Evolutionary conservation across 2,888 invertebrate species (phyloP), one percentile per base, ranked within the genome.

Genomic region (Synanthedon vespiformis): DNA sequence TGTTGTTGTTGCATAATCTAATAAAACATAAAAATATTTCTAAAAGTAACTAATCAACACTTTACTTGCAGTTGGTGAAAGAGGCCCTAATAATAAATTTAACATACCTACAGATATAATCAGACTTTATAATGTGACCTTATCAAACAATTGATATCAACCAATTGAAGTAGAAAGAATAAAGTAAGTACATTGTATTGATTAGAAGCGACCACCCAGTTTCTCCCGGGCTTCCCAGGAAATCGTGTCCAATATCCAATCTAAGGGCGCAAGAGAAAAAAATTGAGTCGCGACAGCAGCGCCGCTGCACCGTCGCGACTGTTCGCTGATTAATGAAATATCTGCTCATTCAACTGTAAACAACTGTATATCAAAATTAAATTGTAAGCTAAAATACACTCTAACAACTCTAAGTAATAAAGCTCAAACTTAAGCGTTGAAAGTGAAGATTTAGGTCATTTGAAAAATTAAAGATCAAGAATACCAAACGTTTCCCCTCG

Each of bases 401-500:
- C 58, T 70, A 64, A 5, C 0, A 0, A 0, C 0, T n/a, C n/a
- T 0, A 6, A 2, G 0, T 0, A 0, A 50, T 57, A 76, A 52
- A 53, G 57, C 54, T 41, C 8, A 53, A 49, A 59, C 51, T 67
- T 1, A 22, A 2, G 16, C 59, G 52, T 0, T 11, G 3, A 16
- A 58, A 52, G 54, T 75, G 57, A 22, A 34, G 34, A 1, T 41
- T 49, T 53, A 52, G 4, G 58, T 47, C 58, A 4, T 61, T 70
- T 57, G 2, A 14, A 40, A 40, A 41, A 54, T 52, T 16, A n/a
- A 12, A 51, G 40, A 61, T 72, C 68, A 71, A 75, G 81, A 84
- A 85, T 84, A 85, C 81, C 83, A 82, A 86, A 80, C 80, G 77
- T 80, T 84, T 81, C 84, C 85, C 86, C 84, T 83, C 82, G 74